Percentiles rank a stretch among this genome's conserved stretches.
These are phyloP conservation scores for Pollenia griseotomentosa DNA, from an alignment of 2,888 invertebrate species.

Conservation along the genomic window DNA sequence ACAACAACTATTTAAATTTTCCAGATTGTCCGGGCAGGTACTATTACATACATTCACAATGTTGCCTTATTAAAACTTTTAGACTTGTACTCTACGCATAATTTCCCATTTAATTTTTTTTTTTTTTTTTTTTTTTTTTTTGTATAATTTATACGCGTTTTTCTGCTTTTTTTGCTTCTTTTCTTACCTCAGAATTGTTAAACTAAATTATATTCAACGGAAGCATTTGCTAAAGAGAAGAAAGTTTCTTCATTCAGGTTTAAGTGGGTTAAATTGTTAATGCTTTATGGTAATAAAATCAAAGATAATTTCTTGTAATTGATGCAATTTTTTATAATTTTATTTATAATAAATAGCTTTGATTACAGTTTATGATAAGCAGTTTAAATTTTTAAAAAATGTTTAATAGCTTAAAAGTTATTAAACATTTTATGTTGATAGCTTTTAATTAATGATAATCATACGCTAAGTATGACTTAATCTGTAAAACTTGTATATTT, in stretches of 20 bases:
- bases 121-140: neutral
- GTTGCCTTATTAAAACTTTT: slow-evolving; percentile 42
- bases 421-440: slow-evolving; percentile 18
- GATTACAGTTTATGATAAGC: neutral
- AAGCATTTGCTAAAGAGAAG: slow-evolving; percentile 25
- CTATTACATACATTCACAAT: slow-evolving; percentile 41
- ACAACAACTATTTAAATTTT: slow-evolving; percentile 43
- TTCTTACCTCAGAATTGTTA: slow-evolving; percentile 6
- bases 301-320: slow-evolving; percentile 14
- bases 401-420: neutral
- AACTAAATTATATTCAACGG: slow-evolving; percentile 41
- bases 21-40: neutral
- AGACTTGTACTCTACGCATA: slow-evolving; percentile 53
- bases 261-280: slow-evolving; percentile 28
- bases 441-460: slow-evolving; percentile 41
- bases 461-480: slow-evolving; percentile 30
- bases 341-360: slow-evolving; percentile 18
- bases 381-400: slow-evolving; percentile 6
- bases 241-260: neutral
- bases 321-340: slow-evolving; percentile 27
- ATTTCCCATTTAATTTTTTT: slow-evolving; percentile 52
- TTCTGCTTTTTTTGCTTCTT: neutral
- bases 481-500: slow-evolving; percentile 1
- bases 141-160: slow-evolving; percentile 50
- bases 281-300: slow-evolving; percentile 1